phyloP scores from a whole-genome alignment of 2,797 vertebrate species.

The Furcifer pardalis region DNA sequence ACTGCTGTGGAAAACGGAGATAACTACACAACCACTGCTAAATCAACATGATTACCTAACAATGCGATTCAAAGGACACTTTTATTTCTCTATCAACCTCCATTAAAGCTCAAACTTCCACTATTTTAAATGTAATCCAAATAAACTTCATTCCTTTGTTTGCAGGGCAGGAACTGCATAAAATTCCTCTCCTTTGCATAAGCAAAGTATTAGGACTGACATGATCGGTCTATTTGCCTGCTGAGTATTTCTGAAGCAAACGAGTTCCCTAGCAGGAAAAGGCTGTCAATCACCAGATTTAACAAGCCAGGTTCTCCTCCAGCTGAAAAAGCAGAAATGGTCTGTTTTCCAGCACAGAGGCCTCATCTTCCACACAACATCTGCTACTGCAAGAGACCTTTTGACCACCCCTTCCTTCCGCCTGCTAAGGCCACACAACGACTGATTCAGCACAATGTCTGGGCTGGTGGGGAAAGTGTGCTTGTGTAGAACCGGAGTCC shows the following conservation, averaged over 20 bases:
- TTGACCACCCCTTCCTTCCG: not conserved
- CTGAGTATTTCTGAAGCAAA: not conserved
- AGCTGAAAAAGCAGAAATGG: not conserved
- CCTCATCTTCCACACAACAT: not conserved
- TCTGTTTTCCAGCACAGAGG: not conserved
- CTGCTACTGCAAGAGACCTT: not conserved
- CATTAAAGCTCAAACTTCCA: too few species aligned
- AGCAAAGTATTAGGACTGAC: not conserved
- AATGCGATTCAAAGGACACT: too few species aligned
- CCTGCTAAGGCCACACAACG: not conserved
- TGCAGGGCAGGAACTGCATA: not conserved
- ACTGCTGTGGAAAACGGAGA: not conserved
- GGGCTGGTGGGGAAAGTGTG: too few species aligned
- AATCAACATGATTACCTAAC: too few species aligned
- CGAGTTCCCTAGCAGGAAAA: not conserved
- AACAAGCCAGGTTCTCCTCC: not conserved
- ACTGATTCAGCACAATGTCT: too few species aligned
- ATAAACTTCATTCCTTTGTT: not conserved
- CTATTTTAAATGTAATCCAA: not conserved
- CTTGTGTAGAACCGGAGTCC: too few species aligned
- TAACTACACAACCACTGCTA: not conserved
- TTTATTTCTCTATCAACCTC: not conserved
- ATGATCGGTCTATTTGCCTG: not conserved
- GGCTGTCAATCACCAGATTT: too few species aligned
- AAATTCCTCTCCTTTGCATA: not conserved